phyloP scores from a whole-genome alignment of 2,797 vertebrate genomes.

The Phyllotis vaccarum region DNA sequence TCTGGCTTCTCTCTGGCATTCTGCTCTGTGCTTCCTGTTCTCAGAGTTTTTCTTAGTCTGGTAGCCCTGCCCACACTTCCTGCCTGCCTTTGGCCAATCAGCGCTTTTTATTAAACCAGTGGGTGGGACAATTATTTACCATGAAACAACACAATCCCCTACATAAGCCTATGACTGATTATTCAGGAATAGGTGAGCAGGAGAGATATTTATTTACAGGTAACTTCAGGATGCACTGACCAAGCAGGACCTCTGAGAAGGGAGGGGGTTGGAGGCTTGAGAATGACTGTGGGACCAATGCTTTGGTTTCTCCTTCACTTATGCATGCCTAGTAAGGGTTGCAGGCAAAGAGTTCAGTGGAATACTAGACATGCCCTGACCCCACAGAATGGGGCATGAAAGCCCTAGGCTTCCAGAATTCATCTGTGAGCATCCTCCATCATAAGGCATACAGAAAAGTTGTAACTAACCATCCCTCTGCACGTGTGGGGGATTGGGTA shows the following conservation, averaged over 20 bases:
- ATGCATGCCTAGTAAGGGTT: not conserved
- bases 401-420: not conserved
- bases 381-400: rapidly evolving
- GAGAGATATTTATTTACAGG: too few relatives aligned
- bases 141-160: too few relatives aligned
- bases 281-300: rapidly evolving
- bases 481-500: not conserved
- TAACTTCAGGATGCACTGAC: not conserved
- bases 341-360: not conserved
- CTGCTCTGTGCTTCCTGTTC: too few relatives aligned
- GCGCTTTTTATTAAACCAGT: too few relatives aligned
- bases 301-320: not conserved
- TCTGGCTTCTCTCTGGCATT: too few relatives aligned
- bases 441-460: not conserved
- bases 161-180: too few relatives aligned
- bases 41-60: too few relatives aligned
- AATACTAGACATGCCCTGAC: not conserved
- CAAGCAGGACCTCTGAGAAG: not conserved
- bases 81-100: too few relatives aligned
- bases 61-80: too few relatives aligned
- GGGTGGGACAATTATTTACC: too few relatives aligned
- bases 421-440: not conserved
- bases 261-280: not conserved
- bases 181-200: too few relatives aligned
- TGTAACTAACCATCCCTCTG: not conserved